Evolutionary conservation across 2,797 vertebrate genomes (phyloP).

Genomic region (Poeciliopsis gracilis): DNA sequence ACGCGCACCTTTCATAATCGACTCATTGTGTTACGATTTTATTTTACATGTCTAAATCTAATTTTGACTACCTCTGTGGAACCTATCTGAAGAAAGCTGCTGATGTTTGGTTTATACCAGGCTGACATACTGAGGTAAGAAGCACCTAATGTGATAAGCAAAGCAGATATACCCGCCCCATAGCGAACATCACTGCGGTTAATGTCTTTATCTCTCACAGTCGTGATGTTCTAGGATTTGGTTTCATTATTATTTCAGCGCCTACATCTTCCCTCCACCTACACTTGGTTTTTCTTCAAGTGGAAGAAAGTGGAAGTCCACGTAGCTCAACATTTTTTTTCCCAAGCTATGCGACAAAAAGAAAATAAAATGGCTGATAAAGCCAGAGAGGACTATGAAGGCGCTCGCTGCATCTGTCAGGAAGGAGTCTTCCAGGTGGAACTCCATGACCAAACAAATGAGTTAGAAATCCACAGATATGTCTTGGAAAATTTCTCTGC

Average conservation of each 20-base stretch:
- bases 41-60: not conserved
- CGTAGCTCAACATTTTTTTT: conserved; percentile 5
- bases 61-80: not conserved
- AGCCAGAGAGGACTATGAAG: not conserved
- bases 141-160: not conserved
- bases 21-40: not conserved
- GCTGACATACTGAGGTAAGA: not conserved
- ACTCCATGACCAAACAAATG: conserved; percentile 15
- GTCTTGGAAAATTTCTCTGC: conserved; percentile 7
- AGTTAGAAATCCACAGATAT: conserved; percentile 20
- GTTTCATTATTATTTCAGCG: not conserved
- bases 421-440: conserved; percentile 10
- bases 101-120: not conserved
- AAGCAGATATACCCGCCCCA: not conserved
- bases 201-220: not conserved
- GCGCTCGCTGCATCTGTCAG: not conserved
- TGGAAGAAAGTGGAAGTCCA: conserved; percentile 1
- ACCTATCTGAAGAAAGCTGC: not conserved
- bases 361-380: not conserved
- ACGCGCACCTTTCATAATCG: not conserved
- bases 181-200: not conserved
- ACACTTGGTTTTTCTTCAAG: conserved; percentile 18
- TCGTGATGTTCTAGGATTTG: not conserved
- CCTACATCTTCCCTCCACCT: not conserved
- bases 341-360: conserved; percentile 2